Evolutionary conservation across 2,888 invertebrate species (phyloP).

Genomic region (Zaprionus bogoriensis): DNA sequence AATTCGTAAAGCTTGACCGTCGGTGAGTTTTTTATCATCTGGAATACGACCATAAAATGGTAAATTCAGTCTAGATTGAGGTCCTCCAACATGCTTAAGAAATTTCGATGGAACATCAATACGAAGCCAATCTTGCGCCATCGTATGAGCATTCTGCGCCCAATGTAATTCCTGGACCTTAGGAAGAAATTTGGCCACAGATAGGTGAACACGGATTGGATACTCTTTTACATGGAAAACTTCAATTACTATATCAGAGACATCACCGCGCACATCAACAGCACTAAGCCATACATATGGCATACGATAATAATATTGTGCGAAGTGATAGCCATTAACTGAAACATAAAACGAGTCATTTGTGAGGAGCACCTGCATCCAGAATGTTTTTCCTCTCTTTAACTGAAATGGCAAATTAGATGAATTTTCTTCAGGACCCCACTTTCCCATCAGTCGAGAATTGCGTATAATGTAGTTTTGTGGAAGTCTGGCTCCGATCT

Average conservation of each 20-base stretch:
- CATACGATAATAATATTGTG: slow-evolving; percentile 86
- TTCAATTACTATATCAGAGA: slow-evolving; percentile 85
- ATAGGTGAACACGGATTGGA: slow-evolving; percentile 58
- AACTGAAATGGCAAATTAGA: slow-evolving; percentile 82
- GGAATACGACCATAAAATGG: slow-evolving; percentile 80
- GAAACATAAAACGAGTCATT: slow-evolving; percentile 86
- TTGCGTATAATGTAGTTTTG: slow-evolving; percentile 90
- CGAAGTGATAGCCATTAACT: slow-evolving; percentile 88
- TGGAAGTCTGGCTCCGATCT: slow-evolving; percentile 90
- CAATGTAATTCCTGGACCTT: neutral
- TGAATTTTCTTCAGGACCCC: slow-evolving; percentile 89
- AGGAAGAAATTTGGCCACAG: slow-evolving; percentile 26
- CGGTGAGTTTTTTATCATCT: slow-evolving; percentile 72
- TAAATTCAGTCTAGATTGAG: slow-evolving; percentile 51
- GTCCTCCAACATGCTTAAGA: neutral
- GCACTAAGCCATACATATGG: slow-evolving; percentile 84
- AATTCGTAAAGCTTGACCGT: slow-evolving; percentile 84
- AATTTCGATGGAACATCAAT: slow-evolving; percentile 12
- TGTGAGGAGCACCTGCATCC: slow-evolving; percentile 85
- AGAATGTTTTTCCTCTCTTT: slow-evolving; percentile 67
- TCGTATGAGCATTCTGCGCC: neutral
- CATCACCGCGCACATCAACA: slow-evolving; percentile 86
- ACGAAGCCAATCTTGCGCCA: slow-evolving; percentile 20
- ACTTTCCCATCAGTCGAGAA: slow-evolving; percentile 85
- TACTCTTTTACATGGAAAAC: slow-evolving; percentile 70